Base-by-base conservation (phyloP, 2,888 invertebrate genomes). In the Anthrax anthrax region DNA sequence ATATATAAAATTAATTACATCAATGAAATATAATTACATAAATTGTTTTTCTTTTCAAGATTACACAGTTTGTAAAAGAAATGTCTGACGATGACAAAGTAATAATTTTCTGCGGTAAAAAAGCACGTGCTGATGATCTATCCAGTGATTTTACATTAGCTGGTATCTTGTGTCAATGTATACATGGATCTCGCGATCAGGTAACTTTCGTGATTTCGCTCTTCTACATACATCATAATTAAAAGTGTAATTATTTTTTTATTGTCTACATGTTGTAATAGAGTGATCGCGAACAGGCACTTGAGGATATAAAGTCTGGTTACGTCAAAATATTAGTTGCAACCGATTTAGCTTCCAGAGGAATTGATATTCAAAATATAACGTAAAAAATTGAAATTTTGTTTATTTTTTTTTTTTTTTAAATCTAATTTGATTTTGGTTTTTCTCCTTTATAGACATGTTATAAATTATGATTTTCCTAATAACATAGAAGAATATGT, bases 281-380 rank as follows among this genome's bases (percentile, higher is more conserved):
- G 59, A 56, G 58, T 39, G 86, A 86, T 56, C 72, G 86, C 36
- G 86, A 86, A 58, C 81, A 81, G 60, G 36, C 36, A 13, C 5
- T 36, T 6, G 36, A 36, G 2, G 36, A 36, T 8, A 36, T 16
- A 8, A 36, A 6, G 16, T 74, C 75, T 46, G 91, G 92, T 0
- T 70, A 72, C 2, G 86, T 88, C 0, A 77, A 77, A 50, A 85
- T 96, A 54, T 72, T 96, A 19, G 78, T 96, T 44, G 95, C 95
- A 1, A 96, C 96, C 1, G 96, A 96, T 72, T 87, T 96, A 1
- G 95, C 94, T 4, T 90, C 92, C 6, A 75, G 96, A 53, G 96
- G 96, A 2, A 77, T 96, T 44, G 96, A 96, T 62, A 91, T 91
- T 44, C 81, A 84, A 58, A 87, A 90, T 60, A 74, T 90, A 12